phyloP scores from a whole-genome alignment of 2,113 vertebrate species.

The Myotis davidii region DNA sequence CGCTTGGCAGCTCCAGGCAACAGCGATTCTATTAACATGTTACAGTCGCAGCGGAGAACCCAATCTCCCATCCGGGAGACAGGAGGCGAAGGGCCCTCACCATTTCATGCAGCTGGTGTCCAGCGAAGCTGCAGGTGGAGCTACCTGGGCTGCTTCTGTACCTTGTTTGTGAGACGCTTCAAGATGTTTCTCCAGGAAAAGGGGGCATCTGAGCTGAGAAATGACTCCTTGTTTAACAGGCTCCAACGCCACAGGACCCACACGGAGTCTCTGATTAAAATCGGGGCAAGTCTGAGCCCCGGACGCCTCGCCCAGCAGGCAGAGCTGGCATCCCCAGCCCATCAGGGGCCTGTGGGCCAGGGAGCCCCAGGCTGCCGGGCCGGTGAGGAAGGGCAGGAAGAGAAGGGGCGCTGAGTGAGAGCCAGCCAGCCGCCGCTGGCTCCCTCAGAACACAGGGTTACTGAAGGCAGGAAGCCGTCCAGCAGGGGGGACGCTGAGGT shows the following conservation, averaged over 20 bases:
- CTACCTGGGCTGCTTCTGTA: neutral
- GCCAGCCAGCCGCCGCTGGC: neutral
- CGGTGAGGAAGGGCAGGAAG: accelerated
- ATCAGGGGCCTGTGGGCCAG: no score
- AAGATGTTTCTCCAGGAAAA: slow-evolving; percentile 3
- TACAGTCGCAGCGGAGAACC: neutral
- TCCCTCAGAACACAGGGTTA: neutral
- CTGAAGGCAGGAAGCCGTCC: neutral
- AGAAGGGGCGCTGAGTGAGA: neutral
- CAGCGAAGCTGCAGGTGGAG: accelerated
- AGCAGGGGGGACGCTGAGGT: neutral
- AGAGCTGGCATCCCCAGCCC: neutral
- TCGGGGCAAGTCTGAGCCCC: neutral
- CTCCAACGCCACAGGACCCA: neutral
- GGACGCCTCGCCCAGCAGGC: accelerated
- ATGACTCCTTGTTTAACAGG: neutral
- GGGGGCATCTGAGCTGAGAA: neutral
- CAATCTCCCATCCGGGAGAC: slow-evolving; percentile 6
- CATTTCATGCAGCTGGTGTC: neutral
- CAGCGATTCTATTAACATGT: neutral
- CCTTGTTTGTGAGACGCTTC: neutral
- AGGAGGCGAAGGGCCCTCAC: slow-evolving; percentile 14
- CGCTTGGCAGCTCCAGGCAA: neutral
- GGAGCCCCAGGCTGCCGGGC: no score
- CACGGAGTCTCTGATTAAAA: neutral